phyloP scores from a whole-genome alignment of 1,140 invertebrate species.

The Drosophila repleta region DNA sequence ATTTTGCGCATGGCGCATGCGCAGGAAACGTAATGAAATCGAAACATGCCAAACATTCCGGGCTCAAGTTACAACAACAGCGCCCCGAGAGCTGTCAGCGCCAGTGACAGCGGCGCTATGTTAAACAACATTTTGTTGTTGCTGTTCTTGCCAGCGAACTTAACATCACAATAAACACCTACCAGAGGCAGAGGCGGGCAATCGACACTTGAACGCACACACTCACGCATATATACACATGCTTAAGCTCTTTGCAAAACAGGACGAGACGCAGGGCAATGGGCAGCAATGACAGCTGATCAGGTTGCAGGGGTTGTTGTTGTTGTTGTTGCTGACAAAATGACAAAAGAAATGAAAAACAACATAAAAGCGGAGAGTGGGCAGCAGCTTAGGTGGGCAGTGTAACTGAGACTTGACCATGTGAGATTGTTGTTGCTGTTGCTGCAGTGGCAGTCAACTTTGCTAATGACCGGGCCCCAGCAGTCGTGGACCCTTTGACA shows the following conservation, averaged over 20 bases:
- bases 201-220: constrained; percentile 63
- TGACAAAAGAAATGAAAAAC: constrained; percentile 47
- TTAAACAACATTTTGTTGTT: constrained; percentile 70
- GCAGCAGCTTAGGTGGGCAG: not conserved
- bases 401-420: constrained; percentile 54
- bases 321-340: constrained; percentile 36
- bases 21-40: constrained; percentile 23
- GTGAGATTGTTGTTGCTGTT: constrained; percentile 31
- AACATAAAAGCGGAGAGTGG: constrained; percentile 27
- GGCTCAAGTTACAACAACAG: constrained; percentile 31
- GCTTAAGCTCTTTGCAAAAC: constrained; percentile 63
- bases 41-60: constrained; percentile 42
- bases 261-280: constrained; percentile 47
- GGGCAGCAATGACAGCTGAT: constrained; percentile 67
- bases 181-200: constrained; percentile 39
- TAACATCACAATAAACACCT: constrained; percentile 75
- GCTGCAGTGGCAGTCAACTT: constrained; percentile 63
- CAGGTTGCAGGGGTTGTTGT: constrained; percentile 71
- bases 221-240: constrained; percentile 5
- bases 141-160: constrained; percentile 51
- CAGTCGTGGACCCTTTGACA: constrained; percentile 65
- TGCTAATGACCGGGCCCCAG: constrained; percentile 66
- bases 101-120: constrained; percentile 27
- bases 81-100: constrained; percentile 13
- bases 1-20: constrained; percentile 23